Conservation (phyloP, 2,888 invertebrate species). For the Drosophila flavopinicola region DNA sequence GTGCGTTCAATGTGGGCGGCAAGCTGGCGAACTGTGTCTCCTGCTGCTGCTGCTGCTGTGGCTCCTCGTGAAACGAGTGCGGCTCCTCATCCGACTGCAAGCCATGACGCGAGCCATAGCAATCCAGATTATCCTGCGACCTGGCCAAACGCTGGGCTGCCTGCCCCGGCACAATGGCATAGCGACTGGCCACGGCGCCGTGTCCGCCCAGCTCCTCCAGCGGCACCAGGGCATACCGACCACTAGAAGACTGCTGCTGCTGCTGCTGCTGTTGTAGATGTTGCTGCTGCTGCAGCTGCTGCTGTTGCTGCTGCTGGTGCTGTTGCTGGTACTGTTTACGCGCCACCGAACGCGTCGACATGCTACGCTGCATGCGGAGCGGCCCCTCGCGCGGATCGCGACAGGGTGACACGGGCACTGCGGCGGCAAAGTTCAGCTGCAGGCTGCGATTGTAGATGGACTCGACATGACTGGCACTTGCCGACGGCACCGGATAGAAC, state of each 20-base stretch:
- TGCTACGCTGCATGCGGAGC: slow-evolving; percentile 84
- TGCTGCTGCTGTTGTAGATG: slow-evolving; percentile 47
- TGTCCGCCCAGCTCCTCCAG: slow-evolving; percentile 82
- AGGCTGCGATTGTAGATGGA: slow-evolving; percentile 82
- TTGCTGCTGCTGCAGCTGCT: slow-evolving; percentile 56
- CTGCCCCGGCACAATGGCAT: slow-evolving; percentile 82
- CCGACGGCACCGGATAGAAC: slow-evolving; percentile 85
- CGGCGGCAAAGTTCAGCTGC: slow-evolving; percentile 75
- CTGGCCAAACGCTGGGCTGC: slow-evolving; percentile 83
- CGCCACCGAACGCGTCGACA: slow-evolving; percentile 84
- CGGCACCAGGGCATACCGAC: slow-evolving; percentile 86
- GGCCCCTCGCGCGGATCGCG: slow-evolving; percentile 83
- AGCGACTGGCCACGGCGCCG: slow-evolving; percentile 71
- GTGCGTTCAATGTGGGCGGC: slow-evolving; percentile 73
- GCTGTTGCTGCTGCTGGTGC: slow-evolving; percentile 49
- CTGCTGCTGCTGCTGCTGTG: slow-evolving; percentile 65
- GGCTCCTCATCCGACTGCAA: slow-evolving; percentile 71
- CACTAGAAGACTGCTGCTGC: slow-evolving; percentile 59
- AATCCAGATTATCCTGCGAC: slow-evolving; percentile 83
- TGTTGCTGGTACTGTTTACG: slow-evolving; percentile 68
- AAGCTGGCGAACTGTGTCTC: slow-evolving; percentile 80
- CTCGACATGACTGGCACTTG: slow-evolving; percentile 64
- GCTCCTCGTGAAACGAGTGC: slow-evolving; percentile 81
- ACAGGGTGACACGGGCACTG: slow-evolving; percentile 32
- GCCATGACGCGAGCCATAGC: slow-evolving; percentile 63